Conservation (phyloP, 2,113 vertebrate species). For the Pygoscelis antarcticus region DNA sequence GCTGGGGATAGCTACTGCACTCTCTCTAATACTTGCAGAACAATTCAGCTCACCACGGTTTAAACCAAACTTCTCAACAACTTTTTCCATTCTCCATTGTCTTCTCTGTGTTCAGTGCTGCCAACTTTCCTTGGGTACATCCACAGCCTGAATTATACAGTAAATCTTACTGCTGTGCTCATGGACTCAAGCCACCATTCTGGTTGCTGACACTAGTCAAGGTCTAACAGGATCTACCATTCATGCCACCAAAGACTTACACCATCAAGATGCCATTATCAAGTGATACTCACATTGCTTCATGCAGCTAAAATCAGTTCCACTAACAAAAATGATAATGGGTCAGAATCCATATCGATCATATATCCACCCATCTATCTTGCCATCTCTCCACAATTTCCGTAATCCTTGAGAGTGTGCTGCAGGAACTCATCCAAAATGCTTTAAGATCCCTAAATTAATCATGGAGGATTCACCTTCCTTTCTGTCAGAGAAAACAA, state of each 20-base stretch:
- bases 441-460: conserved; percentile 40
- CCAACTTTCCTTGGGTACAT: background rate
- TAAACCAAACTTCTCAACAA: background rate
- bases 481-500: conserved; percentile 49
- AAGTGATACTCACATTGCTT: background rate
- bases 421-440: conserved; percentile 45
- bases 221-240: conserved; percentile 7
- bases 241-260: background rate
- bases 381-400: background rate
- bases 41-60: background rate
- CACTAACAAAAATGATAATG: background rate
- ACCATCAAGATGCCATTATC: background rate
- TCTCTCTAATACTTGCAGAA: background rate
- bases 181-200: background rate
- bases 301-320: background rate
- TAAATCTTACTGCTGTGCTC: background rate
- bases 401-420: background rate
- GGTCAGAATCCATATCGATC: background rate
- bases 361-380: background rate
- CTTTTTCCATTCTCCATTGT: background rate
- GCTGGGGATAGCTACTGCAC: background rate
- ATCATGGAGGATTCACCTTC: conserved; percentile 27
- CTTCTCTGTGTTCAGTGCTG: background rate
- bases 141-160: background rate
- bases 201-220: background rate